A percentile compares a stretch with the other conserved stretches of the same genome.
Conservation (phyloP, 2,113 vertebrate genomes). For the Aldabrachelys gigantea region DNA sequence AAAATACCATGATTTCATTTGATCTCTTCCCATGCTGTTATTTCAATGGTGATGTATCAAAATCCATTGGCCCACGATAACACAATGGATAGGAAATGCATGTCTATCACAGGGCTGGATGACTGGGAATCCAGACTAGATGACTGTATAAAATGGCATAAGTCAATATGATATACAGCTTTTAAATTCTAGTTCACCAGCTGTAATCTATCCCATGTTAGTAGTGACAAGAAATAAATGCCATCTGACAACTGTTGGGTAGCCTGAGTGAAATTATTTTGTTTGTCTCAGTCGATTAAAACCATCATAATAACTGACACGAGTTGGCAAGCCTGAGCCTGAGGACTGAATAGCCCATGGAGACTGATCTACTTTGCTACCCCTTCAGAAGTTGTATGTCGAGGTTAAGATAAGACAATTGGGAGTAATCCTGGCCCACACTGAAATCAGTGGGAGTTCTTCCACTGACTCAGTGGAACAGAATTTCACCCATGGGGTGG, state of each 20-base stretch:
- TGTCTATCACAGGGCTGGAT: neutral
- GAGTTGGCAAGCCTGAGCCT: neutral
- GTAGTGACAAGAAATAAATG: neutral
- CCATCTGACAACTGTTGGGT: neutral
- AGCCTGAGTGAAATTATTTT: neutral
- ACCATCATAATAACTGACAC: neutral
- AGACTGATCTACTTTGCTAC: neutral
- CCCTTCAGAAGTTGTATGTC: neutral
- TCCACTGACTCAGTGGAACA: neutral
- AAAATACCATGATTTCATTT: neutral
- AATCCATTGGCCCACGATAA: neutral
- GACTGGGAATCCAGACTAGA: neutral
- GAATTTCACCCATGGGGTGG: neutral
- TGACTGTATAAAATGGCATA: rapidly evolving
- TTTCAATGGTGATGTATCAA: neutral
- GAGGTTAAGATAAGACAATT: rapidly evolving
- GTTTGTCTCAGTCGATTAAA: neutral
- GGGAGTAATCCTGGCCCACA: neutral
- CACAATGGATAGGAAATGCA: neutral
- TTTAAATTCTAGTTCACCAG: neutral
- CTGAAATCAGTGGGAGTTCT: neutral
- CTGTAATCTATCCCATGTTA: neutral
- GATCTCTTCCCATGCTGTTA: neutral
- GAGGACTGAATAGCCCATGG: neutral
- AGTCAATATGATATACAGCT: neutral